Percentiles rank a stretch among this genome's conserved stretches.
Evolutionary conservation across 2,888 invertebrate genomes (phyloP).

Genomic region (Trachelus iudaicus): DNA sequence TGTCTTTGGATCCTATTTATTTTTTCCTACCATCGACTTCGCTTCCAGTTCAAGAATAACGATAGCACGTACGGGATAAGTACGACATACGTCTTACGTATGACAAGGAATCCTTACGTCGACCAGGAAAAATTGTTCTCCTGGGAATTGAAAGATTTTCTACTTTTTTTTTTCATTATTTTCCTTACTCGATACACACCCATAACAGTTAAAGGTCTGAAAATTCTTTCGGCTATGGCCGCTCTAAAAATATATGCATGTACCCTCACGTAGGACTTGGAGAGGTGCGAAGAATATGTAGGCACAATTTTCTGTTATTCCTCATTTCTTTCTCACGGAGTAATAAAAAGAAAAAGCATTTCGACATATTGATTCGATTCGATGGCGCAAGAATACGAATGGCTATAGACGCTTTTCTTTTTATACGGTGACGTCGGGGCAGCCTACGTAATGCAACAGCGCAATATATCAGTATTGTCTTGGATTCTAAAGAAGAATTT

Average conservation of each 20-base stretch:
- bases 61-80: not conserved
- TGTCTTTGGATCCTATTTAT: not conserved
- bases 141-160: not conserved
- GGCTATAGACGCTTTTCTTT: conserved; percentile 14
- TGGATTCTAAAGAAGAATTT: conserved; percentile 9
- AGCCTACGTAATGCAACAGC: conserved; percentile 23
- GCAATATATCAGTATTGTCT: conserved; percentile 33
- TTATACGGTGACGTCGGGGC: conserved; percentile 21
- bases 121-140: not conserved
- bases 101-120: not conserved
- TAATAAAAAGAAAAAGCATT: not conserved
- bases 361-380: conserved; percentile 1
- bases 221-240: not conserved
- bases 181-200: not conserved
- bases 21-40: not conserved
- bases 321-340: not conserved
- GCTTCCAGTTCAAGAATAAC: not conserved
- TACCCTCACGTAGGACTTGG: not conserved
- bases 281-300: not conserved
- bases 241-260: not conserved
- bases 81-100: too few species aligned
- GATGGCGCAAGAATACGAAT: not conserved
- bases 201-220: not conserved
- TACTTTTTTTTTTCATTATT: not conserved
- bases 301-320: not conserved